phyloP scores from a whole-genome alignment of 1,140 invertebrate species.

The Heliconius hewitsoni region DNA sequence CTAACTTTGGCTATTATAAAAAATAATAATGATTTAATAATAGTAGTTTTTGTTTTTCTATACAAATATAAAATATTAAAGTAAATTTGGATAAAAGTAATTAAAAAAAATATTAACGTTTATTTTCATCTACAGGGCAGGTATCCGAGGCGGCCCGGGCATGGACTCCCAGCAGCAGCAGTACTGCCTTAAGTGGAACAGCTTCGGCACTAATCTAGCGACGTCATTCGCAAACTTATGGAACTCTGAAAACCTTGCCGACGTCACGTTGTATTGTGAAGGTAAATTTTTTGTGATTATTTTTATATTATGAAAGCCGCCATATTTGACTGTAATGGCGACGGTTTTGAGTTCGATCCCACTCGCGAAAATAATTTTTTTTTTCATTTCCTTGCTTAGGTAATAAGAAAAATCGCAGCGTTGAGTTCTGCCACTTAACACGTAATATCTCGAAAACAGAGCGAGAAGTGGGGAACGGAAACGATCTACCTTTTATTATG shows the following conservation, averaged over 20 bases:
- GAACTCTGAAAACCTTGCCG: slow-evolving; percentile 93
- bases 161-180: slow-evolving; percentile 94
- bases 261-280: slow-evolving; percentile 94
- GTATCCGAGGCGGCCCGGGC: slow-evolving; percentile 83
- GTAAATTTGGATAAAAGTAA: not conserved
- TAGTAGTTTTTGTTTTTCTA: too few relatives aligned
- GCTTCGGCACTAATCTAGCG: slow-evolving; percentile 93
- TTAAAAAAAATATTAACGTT: not conserved
- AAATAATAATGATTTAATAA: too few relatives aligned
- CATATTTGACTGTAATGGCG: too few relatives aligned
- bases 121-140: slow-evolving; percentile 71
- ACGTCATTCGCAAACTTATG: slow-evolving; percentile 93
- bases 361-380: too few relatives aligned
- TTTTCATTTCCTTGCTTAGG: too few relatives aligned
- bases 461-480: too few relatives aligned
- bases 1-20: too few relatives aligned
- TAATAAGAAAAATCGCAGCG: too few relatives aligned
- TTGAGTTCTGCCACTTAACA: too few relatives aligned
- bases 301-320: not conserved
- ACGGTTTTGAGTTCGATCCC: too few relatives aligned
- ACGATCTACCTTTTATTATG: too few relatives aligned
- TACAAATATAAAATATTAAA: not conserved
- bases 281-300: slow-evolving; percentile 82
- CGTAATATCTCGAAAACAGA: too few relatives aligned
- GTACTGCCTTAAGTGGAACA: slow-evolving; percentile 96